Conservation (phyloP, 2,797 vertebrate genomes). For the Danio tinwini region DNA sequence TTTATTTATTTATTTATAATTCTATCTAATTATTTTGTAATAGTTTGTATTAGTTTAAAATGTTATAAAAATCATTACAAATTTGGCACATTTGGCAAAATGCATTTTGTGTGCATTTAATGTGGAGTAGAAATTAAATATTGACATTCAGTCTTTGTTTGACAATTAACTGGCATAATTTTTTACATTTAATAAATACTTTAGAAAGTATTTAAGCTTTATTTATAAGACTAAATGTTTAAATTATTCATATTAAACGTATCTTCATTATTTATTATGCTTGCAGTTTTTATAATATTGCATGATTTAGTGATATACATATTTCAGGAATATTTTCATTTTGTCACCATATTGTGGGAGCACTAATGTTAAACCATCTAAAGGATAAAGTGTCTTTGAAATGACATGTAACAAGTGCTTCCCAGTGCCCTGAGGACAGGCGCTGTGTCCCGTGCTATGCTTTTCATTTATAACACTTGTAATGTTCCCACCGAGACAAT, state of each 20-base stretch:
- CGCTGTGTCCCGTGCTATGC: slow-evolving; percentile 59
- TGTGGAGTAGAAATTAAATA: no score
- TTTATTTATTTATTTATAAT: no score
- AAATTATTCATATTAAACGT: neutral
- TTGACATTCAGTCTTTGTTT: neutral
- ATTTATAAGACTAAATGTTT: neutral
- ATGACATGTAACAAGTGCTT: slow-evolving; percentile 59
- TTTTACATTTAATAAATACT: neutral
- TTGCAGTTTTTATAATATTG: neutral
- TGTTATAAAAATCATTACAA: no score
- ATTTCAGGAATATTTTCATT: neutral
- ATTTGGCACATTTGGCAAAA: no score
- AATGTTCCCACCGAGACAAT: slow-evolving; percentile 60
- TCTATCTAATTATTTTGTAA: no score
- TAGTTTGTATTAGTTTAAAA: no score
- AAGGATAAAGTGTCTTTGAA: slow-evolving; percentile 51
- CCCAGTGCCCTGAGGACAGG: slow-evolving; percentile 50
- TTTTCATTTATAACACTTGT: slow-evolving; percentile 69
- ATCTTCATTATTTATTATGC: neutral
- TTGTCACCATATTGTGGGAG: neutral
- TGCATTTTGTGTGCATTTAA: neutral
- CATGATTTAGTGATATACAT: neutral
- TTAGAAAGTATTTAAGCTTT: neutral
- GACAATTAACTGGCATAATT: neutral
- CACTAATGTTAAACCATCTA: neutral